phyloP scores from a whole-genome alignment of 1,140 invertebrate species.

The Drosophila triauraria region DNA sequence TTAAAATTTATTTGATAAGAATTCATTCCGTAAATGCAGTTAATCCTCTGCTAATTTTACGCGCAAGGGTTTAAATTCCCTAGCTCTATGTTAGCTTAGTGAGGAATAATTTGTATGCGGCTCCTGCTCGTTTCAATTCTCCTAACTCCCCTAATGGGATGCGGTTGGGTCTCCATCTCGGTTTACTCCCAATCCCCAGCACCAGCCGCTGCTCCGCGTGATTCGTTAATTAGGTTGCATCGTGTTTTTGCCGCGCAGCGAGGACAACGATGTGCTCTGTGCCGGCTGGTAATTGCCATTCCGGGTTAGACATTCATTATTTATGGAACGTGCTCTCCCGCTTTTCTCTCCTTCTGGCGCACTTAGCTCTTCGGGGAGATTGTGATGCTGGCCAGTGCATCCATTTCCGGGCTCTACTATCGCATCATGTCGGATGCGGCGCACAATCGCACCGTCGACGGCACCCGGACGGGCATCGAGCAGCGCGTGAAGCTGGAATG shows the following conservation, averaged over 20 bases:
- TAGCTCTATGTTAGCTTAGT: not conserved
- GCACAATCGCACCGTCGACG: slow-evolving; percentile 93
- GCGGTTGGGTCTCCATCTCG: slow-evolving; percentile 2
- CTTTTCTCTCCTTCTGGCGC: slow-evolving; percentile 4
- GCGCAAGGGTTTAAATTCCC: slow-evolving; percentile 1
- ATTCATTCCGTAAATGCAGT: not conserved
- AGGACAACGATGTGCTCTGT: slow-evolving; percentile 21
- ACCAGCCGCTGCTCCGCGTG: not conserved
- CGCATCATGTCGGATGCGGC: slow-evolving; percentile 93
- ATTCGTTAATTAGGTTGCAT: slow-evolving; percentile 49
- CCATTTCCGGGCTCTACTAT: slow-evolving; percentile 94
- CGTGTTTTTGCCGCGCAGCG: slow-evolving; percentile 26
- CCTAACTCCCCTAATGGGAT: slow-evolving; percentile 17
- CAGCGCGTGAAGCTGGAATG: slow-evolving; percentile 96
- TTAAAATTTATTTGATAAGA: not conserved
- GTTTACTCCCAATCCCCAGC: not conserved
- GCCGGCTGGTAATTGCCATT: slow-evolving; percentile 29
- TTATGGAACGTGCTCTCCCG: slow-evolving; percentile 25
- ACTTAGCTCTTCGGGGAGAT: slow-evolving; percentile 90
- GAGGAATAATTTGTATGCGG: slow-evolving; percentile 31
- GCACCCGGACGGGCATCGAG: slow-evolving; percentile 95
- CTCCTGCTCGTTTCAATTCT: slow-evolving; percentile 13
- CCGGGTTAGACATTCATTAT: slow-evolving; percentile 41
- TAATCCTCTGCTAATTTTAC: slow-evolving; percentile 1
- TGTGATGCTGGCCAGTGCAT: slow-evolving; percentile 91